Evolutionary conservation across 1,140 invertebrate species (phyloP).

Genomic region (Battus philenor): DNA sequence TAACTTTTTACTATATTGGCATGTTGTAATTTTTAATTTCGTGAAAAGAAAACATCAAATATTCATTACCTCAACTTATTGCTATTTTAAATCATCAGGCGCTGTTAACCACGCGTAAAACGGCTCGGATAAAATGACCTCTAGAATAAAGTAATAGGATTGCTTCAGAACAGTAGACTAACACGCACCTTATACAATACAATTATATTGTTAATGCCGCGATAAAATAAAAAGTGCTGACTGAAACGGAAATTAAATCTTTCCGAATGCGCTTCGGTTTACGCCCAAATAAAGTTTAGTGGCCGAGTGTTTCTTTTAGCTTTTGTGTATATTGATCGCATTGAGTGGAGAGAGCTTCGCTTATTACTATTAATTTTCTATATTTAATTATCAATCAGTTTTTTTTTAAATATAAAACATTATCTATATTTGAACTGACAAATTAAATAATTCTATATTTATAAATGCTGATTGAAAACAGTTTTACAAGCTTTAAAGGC

Average conservation of each 20-base stretch:
- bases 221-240: conserved; percentile 69
- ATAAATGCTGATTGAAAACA: too few species aligned
- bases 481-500: too few species aligned
- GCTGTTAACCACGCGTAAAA: conserved; percentile 12
- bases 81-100: conserved; percentile 46
- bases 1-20: too few species aligned
- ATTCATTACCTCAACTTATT: conserved; percentile 23
- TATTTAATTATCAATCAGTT: too few species aligned
- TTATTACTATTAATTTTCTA: too few species aligned
- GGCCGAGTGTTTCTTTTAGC: conserved; percentile 40
- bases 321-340: conserved; percentile 17
- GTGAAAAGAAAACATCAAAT: conserved; percentile 18
- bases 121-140: conserved; percentile 1
- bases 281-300: conserved; percentile 59
- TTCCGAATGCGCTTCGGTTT: conserved; percentile 51
- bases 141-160: conserved; percentile 19
- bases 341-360: conserved; percentile 16
- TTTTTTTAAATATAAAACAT: too few species aligned
- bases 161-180: conserved; percentile 10
- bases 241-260: conserved; percentile 64
- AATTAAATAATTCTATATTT: too few species aligned
- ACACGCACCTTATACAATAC: conserved; percentile 24
- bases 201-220: conserved; percentile 56
- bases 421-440: too few species aligned
- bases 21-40: too few species aligned